Evolutionary conservation across 2,113 vertebrate genomes (phyloP).

Genomic region (Calonectris borealis): DNA sequence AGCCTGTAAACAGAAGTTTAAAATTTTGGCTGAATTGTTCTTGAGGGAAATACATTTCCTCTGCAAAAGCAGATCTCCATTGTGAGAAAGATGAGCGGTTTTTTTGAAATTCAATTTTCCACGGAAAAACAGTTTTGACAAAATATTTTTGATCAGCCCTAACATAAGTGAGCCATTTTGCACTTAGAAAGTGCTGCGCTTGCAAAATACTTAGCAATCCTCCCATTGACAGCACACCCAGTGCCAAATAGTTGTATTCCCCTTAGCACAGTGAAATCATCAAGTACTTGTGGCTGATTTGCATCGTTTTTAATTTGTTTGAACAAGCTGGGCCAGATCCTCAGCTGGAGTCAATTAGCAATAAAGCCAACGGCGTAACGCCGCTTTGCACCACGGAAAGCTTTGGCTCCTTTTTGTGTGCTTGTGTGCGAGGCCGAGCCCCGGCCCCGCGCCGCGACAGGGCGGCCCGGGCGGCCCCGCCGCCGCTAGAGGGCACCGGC

Average conservation of each 20-base stretch:
- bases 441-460: neutral
- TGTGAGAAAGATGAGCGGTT: neutral
- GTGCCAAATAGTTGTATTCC: constrained; percentile 48
- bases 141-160: neutral
- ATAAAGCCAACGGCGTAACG: neutral
- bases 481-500: too few relatives aligned
- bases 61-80: neutral
- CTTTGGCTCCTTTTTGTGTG: neutral
- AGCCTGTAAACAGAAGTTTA: neutral
- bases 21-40: neutral
- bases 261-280: constrained; percentile 46
- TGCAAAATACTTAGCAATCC: neutral
- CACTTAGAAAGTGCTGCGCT: neutral
- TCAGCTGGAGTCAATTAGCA: constrained; percentile 26
- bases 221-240: neutral
- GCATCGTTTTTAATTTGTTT: constrained; percentile 52
- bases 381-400: neutral
- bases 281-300: constrained; percentile 42
- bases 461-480: too few relatives aligned
- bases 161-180: neutral
- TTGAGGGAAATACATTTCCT: neutral
- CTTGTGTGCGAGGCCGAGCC: neutral
- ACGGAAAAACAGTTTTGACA: neutral
- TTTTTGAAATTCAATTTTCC: neutral
- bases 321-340: constrained; percentile 50